Base-by-base conservation (phyloP, 1,140 invertebrate species). In the Ditylenchus dipsaci region DNA sequence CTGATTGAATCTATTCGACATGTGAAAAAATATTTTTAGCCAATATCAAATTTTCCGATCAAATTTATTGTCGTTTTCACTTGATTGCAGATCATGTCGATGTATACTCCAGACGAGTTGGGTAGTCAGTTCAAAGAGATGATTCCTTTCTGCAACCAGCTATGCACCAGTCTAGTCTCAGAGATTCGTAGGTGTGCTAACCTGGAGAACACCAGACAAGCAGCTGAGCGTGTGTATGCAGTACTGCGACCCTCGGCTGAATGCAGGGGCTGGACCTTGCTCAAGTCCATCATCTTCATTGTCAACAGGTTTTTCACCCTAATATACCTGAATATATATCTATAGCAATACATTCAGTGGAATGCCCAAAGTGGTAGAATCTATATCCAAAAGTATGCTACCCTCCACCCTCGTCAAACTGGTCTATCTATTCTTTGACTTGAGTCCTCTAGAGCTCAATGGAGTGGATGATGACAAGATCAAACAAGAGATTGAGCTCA, bases 321-420 rank as follows among this genome's bases (percentile, higher is more conserved):
- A 62, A 62, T 26, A 27, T 0, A 29, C 23, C 43, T 53, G 5
- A 30, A 56, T 56, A 29, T 7, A 26, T 19, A 13, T 45, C n/a
- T 45, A 53, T 53, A 3, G 49, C 49, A 3, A 1, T 7, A 5
- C 0, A 72, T 82, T 67, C 67, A 82, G 79, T 61, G 75, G 69
- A 3, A 65, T 67, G 29, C 73, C 76, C 43, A 64, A 73, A 63
- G 70, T 82, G 23, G 84, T 86, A 45, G 85, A 87, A 76, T 83
- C 94, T 43, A 95, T 97, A 91, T 95, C 93, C 64, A 90, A 91
- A 59, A 91, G 91, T 58, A 90, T 92, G 23, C 89, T 99, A 71
- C 95, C 95, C 43, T 97, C 93, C 67, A 98, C 95, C 33, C 86
- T 99, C 78, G 94, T 97, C 5, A 98, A 97, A 87, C 97, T 95